Conservation (phyloP, 2,888 invertebrate genomes). For the Orthosia gracilis region DNA sequence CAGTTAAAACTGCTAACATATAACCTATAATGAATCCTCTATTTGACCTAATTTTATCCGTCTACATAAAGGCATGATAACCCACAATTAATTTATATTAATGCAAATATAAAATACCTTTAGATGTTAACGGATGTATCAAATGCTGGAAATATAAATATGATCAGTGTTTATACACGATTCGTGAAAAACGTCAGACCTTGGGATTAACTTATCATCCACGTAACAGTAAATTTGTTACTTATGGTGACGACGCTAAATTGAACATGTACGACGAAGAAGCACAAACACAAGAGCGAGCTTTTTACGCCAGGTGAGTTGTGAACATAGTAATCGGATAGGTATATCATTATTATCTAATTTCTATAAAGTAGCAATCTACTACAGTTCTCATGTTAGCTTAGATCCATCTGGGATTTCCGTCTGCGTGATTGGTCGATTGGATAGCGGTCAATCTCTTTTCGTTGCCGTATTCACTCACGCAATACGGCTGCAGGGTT, state of each 20-base stretch:
- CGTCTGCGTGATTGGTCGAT: too few species aligned
- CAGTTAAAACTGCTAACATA: too few species aligned
- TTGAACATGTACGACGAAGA: constrained; percentile 93
- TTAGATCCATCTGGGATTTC: too few species aligned
- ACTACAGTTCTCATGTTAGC: not conserved
- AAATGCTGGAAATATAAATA: constrained; percentile 94
- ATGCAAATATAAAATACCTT: constrained; percentile 50
- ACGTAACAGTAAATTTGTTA: constrained; percentile 88
- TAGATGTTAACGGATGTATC: constrained; percentile 93
- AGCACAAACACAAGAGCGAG: constrained; percentile 92
- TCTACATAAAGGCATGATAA: not conserved
- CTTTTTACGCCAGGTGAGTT: constrained; percentile 91
- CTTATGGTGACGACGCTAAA: constrained; percentile 92
- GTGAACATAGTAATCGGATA: not conserved
- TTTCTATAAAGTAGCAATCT: not conserved
- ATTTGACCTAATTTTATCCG: too few species aligned
- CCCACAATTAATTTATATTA: constrained; percentile 1
- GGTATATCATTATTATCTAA: not conserved
- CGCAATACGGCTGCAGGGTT: too few species aligned
- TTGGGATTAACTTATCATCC: constrained; percentile 92
- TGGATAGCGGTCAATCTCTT: too few species aligned
- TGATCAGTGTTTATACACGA: constrained; percentile 92
- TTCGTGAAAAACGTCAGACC: constrained; percentile 92
- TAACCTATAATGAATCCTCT: too few species aligned
- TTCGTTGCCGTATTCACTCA: too few species aligned